Conservation (phyloP, 2,113 vertebrate species). For the Pycnonotus jocosus region DNA sequence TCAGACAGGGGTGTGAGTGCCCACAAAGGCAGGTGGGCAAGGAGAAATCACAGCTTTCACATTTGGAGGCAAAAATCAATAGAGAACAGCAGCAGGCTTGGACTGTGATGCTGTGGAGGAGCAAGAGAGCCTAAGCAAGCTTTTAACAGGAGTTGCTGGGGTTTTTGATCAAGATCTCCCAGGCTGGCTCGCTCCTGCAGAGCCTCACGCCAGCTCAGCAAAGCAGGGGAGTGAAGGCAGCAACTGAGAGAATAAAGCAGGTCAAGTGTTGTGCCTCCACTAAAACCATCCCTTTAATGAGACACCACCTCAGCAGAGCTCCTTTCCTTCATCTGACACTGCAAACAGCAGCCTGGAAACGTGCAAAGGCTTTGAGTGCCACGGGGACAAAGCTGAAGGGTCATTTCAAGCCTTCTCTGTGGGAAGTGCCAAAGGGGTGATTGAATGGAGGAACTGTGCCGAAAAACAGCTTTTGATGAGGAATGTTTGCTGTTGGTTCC, state of each 20-base stretch:
- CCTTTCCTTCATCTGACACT: not conserved
- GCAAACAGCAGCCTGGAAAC: not conserved
- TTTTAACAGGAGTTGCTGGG: not conserved
- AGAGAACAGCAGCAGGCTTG: not conserved
- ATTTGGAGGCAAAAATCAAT: not conserved
- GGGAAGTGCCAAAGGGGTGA: not conserved
- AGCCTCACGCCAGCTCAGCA: not conserved
- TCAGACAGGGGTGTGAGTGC: not conserved
- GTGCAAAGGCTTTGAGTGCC: not conserved
- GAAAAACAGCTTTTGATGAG: not conserved
- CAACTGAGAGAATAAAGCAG: not conserved
- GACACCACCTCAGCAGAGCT: not conserved
- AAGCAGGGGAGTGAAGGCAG: not conserved
- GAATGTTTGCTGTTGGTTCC: not conserved
- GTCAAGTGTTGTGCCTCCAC: not conserved
- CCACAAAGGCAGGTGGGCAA: not conserved
- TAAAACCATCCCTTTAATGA: not conserved
- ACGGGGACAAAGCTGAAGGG: not conserved
- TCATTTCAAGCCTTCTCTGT: not conserved
- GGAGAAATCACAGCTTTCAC: not conserved
- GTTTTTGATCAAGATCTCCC: not conserved
- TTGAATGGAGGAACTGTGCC: not conserved
- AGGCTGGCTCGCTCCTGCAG: not conserved
- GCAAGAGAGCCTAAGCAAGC: not conserved
- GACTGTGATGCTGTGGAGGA: not conserved